phyloP scores from a whole-genome alignment of 2,797 vertebrate genomes.

The Siniperca obscura region DNA sequence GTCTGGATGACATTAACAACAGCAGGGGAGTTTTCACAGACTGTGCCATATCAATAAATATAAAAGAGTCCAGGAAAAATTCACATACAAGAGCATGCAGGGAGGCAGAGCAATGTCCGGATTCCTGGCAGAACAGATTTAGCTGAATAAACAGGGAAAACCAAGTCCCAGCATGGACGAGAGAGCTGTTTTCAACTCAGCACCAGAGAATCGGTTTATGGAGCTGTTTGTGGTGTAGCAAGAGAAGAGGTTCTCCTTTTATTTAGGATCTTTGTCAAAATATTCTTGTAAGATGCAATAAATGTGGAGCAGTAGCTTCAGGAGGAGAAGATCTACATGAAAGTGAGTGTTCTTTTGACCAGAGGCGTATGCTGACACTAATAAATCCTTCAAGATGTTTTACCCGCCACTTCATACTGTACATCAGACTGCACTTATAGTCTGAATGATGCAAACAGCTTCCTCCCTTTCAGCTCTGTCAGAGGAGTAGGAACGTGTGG shows the following conservation, averaged over 20 bases:
- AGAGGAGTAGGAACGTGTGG: slow-evolving; percentile 19
- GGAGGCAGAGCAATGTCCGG: slow-evolving; percentile 18
- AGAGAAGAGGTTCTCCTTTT: slow-evolving; percentile 4
- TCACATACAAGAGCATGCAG: slow-evolving; percentile 10
- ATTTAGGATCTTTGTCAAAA: slow-evolving; percentile 22
- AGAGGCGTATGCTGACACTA: slow-evolving; percentile 22
- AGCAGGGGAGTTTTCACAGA: slow-evolving; percentile 32
- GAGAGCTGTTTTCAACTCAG: not conserved
- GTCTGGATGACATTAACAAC: slow-evolving; percentile 42
- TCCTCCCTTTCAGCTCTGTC: slow-evolving; percentile 10
- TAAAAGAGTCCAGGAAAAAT: slow-evolving; percentile 40
- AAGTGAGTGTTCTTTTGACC: slow-evolving; percentile 33
- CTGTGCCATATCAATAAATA: slow-evolving; percentile 48
- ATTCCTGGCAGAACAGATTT: slow-evolving; percentile 31
- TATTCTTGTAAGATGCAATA: slow-evolving; percentile 17
- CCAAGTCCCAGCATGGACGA: not conserved
- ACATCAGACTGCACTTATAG: slow-evolving; percentile 41
- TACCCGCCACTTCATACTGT: slow-evolving; percentile 13
- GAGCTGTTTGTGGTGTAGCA: not conserved
- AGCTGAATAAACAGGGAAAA: slow-evolving; percentile 25
- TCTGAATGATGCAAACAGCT: slow-evolving; percentile 39
- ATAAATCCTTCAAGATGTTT: slow-evolving; percentile 47
- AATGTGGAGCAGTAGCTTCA: slow-evolving; percentile 10
- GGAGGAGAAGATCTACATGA: slow-evolving; percentile 13
- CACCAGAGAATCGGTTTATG: not conserved